Percentiles rank a stretch among this genome's conserved stretches.
Conservation (phyloP, 2,888 invertebrate genomes). For the Scaptomyza caliginosa region DNA sequence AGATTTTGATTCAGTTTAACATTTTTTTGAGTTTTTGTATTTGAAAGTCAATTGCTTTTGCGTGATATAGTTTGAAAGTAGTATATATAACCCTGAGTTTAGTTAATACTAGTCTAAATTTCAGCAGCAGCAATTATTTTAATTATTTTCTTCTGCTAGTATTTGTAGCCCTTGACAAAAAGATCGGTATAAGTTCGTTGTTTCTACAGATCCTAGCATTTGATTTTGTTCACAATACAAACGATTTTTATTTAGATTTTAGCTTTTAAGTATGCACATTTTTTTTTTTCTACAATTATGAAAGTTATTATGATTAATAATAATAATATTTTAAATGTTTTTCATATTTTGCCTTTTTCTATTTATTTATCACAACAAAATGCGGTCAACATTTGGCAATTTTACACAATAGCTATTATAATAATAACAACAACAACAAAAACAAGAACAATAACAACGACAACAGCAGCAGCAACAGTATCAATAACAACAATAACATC, state of each 20-base stretch:
- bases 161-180: slow-evolving; percentile 46
- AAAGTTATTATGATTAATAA: slow-evolving; percentile 26
- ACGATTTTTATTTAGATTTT: slow-evolving; percentile 10
- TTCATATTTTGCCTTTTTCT: slow-evolving; percentile 38
- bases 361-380: slow-evolving; percentile 81
- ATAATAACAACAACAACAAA: slow-evolving; percentile 31
- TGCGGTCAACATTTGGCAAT: slow-evolving; percentile 77
- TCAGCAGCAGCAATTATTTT: slow-evolving; percentile 39
- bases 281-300: slow-evolving; percentile 39
- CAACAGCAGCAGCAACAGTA: slow-evolving; percentile 25
- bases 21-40: slow-evolving; percentile 24
- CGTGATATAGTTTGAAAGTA: slow-evolving; percentile 25
- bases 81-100: slow-evolving; percentile 68
- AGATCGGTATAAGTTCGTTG: slow-evolving; percentile 41
- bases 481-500: slow-evolving; percentile 27
- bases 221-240: slow-evolving; percentile 56
- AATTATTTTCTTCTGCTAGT: slow-evolving; percentile 23
- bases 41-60: slow-evolving; percentile 51
- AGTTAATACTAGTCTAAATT: slow-evolving; percentile 63
- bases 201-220: slow-evolving; percentile 59
- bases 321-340: slow-evolving; percentile 22
- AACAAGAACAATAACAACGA: slow-evolving; percentile 18
- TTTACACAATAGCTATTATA: slow-evolving; percentile 45
- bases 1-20: slow-evolving; percentile 60
- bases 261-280: slow-evolving; percentile 21